These are phyloP conservation scores for Micoletzkya japonica DNA, from an alignment of 2,888 invertebrate species.

Conservation along the genomic window DNA sequence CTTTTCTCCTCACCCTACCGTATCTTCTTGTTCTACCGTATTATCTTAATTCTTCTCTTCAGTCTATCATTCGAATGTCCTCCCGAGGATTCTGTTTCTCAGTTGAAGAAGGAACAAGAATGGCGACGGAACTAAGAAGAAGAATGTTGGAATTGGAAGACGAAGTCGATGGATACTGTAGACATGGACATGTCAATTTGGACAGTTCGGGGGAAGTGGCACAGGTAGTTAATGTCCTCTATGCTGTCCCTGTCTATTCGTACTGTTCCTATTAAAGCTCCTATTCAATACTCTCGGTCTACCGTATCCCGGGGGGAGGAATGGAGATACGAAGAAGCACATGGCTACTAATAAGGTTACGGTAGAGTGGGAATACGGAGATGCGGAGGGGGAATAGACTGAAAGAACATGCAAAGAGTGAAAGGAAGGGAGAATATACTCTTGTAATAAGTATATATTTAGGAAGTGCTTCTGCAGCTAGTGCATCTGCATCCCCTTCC, in stretches of 20 bases:
- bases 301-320: conserved; percentile 38
- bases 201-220: conserved; percentile 38
- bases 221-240: conserved; percentile 29
- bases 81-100: conserved; percentile 36
- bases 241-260: neutral
- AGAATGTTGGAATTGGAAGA: conserved; percentile 35
- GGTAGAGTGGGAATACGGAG: neutral
- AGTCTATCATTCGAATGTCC: conserved; percentile 33
- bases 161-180: conserved; percentile 31
- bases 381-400: neutral
- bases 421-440: too few relatives aligned
- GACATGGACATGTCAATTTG: conserved; percentile 38
- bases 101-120: neutral
- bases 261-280: conserved; percentile 19
- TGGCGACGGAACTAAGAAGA: conserved; percentile 22
- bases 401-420: too few relatives aligned
- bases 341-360: conserved; percentile 38
- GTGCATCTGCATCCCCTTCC: conserved; percentile 36
- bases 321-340: conserved; percentile 29
- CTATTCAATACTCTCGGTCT: conserved; percentile 38
- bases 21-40: neutral
- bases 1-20: neutral
- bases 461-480: conserved; percentile 37
- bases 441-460: neutral
- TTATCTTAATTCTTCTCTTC: neutral